Evolutionary conservation across 2,888 invertebrate genomes (phyloP), one percentile per base, ranked within the genome.

Genomic region (Cephus rjabovi): DNA sequence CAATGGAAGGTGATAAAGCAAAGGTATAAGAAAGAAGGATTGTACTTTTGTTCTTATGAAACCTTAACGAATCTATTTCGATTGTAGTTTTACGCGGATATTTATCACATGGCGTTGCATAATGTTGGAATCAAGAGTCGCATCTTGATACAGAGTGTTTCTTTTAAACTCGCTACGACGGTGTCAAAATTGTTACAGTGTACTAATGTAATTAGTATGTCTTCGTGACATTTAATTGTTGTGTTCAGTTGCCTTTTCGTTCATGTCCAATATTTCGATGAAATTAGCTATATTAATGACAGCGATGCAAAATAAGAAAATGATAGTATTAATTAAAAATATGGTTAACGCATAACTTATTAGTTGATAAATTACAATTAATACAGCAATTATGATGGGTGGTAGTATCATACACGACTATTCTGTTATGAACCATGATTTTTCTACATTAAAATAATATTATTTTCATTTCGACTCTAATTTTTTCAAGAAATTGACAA

Each of bases 71-170:
- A 11, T 31, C 12, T 71, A 12, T 71, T 71, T 71, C 23, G 11
- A 40, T 92, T 92, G 3, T 92, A 95, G 95, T 97, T 95, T 89
- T 95, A 94, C 86, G 95, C 96, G 0, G 97, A 97, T 88, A 92
- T 96, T 1, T 95, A 95, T 89, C 94, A 95, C 33, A 89, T 97
- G 77, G 95, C 96, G 80, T 92, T 94, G 90, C 93, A 93, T 0
- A 95, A 95, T 79, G 93, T 94, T 0, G 94, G 94, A 0, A 94
- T 94, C 77, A 94, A 94, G 84, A 94, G 93, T 9, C 92, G 94
- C 23, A 90, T 94, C 23, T 89, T 93, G 0, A 93, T 95, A 0
- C 93, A 93, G 88, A 91, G 91, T 70, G 92, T 94, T 82, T 94
- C 94, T 34, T 93, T 93, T 83, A 92, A 93, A 31, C 92, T 95